phyloP scores from a whole-genome alignment of 2,113 vertebrate genomes.

The Crotalus horridus region DNA sequence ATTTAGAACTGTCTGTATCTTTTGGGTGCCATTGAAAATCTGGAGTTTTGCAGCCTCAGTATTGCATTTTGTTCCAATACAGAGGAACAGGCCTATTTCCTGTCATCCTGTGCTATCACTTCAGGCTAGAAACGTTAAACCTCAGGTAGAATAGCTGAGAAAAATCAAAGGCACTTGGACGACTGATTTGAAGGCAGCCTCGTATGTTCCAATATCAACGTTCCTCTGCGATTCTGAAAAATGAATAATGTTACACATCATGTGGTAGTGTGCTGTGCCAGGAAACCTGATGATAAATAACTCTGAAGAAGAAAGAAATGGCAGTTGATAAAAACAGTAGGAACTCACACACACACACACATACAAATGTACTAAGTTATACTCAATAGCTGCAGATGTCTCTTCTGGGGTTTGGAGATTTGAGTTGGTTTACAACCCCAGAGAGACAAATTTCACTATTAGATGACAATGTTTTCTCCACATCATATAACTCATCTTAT shows the following conservation, averaged over 20 bases:
- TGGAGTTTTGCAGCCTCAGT: neutral
- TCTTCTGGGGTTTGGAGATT: neutral
- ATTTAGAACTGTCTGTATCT: neutral
- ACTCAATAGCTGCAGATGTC: neutral
- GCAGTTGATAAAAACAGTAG: neutral
- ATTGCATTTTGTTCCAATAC: neutral
- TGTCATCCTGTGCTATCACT: neutral
- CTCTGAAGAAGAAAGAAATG: neutral
- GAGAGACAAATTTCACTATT: neutral
- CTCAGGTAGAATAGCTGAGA: neutral
- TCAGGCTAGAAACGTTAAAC: neutral
- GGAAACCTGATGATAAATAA: neutral
- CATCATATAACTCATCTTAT: neutral
- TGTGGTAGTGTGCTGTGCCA: neutral
- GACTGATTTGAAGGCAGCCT: neutral
- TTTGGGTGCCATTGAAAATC: neutral
- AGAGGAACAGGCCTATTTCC: neutral
- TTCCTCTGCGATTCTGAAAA: neutral
- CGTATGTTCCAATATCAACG: neutral
- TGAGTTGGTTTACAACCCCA: neutral
- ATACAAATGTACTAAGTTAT: neutral
- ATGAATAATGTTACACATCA: neutral
- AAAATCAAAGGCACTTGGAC: neutral
- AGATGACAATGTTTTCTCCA: neutral
- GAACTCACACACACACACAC: neutral